Percentiles rank a stretch among this genome's conserved stretches.
phyloP scores from a whole-genome alignment of 2,113 vertebrate species.

The Leucoraja erinaceus region DNA sequence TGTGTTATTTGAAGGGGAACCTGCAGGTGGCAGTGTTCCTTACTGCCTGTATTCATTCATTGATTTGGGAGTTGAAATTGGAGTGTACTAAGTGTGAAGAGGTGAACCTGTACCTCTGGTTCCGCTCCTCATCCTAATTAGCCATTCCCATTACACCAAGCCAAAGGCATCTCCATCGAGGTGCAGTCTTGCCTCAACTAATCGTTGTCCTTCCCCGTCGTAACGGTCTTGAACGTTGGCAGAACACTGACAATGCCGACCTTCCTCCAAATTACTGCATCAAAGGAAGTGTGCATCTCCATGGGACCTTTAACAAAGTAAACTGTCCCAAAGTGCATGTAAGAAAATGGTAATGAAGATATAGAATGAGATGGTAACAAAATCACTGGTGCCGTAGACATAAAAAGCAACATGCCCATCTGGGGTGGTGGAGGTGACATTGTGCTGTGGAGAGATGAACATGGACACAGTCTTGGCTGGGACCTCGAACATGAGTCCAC shows the following conservation, averaged over 20 bases:
- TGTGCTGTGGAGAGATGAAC: no score
- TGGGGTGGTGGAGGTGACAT: constrained; percentile 43
- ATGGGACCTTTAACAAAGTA: neutral
- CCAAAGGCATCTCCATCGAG: no score
- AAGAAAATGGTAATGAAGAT: constrained; percentile 86
- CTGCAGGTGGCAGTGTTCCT: no score
- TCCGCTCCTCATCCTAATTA: neutral
- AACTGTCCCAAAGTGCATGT: constrained; percentile 43
- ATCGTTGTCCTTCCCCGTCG: neutral
- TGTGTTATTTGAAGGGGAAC: no score
- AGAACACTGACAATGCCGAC: neutral
- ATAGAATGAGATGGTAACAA: constrained; percentile 87
- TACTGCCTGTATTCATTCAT: no score
- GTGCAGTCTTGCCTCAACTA: no score
- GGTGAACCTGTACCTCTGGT: neutral
- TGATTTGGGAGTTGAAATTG: no score
- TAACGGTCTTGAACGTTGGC: neutral
- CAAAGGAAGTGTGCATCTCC: neutral
- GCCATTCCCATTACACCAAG: neutral
- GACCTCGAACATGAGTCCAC: no score
- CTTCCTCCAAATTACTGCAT: neutral
- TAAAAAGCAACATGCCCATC: constrained; percentile 83
- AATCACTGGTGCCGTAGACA: constrained; percentile 85
- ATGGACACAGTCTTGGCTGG: no score
- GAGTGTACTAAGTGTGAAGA: neutral